Percentiles rank a stretch among this genome's conserved stretches.
phyloP scores from a whole-genome alignment of 2,888 invertebrate species.

The Acanthosepion lycidas region DNA sequence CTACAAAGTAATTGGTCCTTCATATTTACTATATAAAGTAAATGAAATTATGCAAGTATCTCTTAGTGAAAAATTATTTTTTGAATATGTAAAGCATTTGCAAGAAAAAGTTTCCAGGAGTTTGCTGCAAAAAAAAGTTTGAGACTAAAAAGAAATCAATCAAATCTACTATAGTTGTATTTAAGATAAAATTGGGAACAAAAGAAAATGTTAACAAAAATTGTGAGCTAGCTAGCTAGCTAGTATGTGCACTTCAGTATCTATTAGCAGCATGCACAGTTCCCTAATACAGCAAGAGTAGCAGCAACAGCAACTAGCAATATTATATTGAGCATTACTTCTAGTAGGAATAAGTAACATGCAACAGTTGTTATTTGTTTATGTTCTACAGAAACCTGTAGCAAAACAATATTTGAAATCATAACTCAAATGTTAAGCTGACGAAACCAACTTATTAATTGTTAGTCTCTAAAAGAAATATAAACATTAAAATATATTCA shows the following conservation, averaged over 20 bases:
- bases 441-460: background rate
- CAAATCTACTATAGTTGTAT: background rate
- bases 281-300: background rate
- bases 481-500: background rate
- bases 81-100: background rate
- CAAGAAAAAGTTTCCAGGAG: background rate
- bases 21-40: too few relatives aligned
- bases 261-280: background rate
- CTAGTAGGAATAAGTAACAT: background rate
- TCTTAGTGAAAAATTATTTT: background rate
- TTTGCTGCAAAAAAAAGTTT: background rate
- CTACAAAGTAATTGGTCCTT: too few relatives aligned
- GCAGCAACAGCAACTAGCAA: conserved; percentile 13
- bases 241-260: background rate
- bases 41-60: too few relatives aligned
- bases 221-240: conserved; percentile 3
- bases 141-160: background rate
- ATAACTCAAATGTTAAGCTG: background rate
- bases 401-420: background rate
- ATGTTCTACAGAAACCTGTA: background rate
- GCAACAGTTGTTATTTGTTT: background rate
- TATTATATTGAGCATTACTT: background rate
- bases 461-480: background rate
- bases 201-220: background rate
- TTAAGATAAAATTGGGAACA: background rate